Evolutionary conservation across 2,888 invertebrate genomes (phyloP), one percentile per base, ranked within the genome.

Genomic region (Tinea pellionella): DNA sequence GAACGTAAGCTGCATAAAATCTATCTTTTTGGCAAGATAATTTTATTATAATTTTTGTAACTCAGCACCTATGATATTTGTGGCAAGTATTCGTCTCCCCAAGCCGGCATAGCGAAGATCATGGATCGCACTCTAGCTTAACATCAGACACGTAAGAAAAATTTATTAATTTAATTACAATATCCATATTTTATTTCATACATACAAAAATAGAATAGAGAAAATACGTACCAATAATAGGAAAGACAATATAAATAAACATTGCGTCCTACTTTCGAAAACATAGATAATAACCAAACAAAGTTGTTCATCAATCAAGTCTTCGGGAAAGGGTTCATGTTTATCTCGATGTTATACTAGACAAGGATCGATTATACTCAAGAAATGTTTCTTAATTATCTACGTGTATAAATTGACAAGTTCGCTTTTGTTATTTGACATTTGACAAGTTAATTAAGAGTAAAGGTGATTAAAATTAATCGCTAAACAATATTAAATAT

Each of bases 301-400:
- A 61, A 63, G 65, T 63, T 70, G 76, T 76, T 75, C 69, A 77
- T 77, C 77, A 75, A 69, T 61, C 55, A 61, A 57, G 57, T 32
- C 32, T 15, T 16, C 42, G 24, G 11, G 61, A 59, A 63, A 62
- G 66, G 67, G 67, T 70, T 67, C 65, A 64, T 66, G 69, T 70
- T 69, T 68, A 71, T 70, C 70, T 75, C 70, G 72, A 72, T 71
- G 67, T 69, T 65, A 66, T 65, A 66, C 66, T 65, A 66, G 73
- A 75, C 72, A 66, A 67, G 64, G 73, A 75, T 72, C 69, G 73
- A 75, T 76, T 57, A 57, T 57, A 15, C 13, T 32, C 57, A 9
- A 53, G 18, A 19, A 53, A 18, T 53, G 53, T 53, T 53, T 53
- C 19, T 53, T 53, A 53, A 53, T 53, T 53, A 53, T 47, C 47